Conservation (phyloP, 1,140 invertebrate genomes). For the Rhizoglyphus robini region DNA sequence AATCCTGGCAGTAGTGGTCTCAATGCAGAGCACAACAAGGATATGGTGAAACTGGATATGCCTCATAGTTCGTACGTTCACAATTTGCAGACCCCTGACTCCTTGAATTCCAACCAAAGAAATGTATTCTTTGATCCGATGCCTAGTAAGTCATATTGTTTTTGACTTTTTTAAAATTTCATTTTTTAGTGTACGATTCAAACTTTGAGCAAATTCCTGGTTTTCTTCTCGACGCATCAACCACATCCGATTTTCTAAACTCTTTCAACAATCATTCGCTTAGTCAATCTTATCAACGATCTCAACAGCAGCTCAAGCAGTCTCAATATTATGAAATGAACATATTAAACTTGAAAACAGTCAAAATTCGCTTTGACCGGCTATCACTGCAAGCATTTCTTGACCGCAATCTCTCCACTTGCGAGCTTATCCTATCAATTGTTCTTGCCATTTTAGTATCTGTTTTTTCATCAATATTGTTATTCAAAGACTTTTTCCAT, state of each 20-base stretch:
- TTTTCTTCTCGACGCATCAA: constrained; percentile 6
- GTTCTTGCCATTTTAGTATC: constrained; percentile 71
- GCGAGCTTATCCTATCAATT: constrained; percentile 70
- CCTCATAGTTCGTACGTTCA: too few species aligned
- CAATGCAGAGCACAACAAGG: background rate
- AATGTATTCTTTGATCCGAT: constrained; percentile 4
- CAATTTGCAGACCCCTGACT: background rate
- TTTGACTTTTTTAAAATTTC: too few species aligned
- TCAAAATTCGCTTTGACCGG: constrained; percentile 68
- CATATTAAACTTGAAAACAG: constrained; percentile 42
- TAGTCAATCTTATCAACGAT: constrained; percentile 5
- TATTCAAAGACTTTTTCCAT: constrained; percentile 70
- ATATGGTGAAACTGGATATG: background rate
- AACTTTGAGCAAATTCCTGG: background rate
- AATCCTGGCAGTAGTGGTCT: too few species aligned
- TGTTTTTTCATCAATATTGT: constrained; percentile 62
- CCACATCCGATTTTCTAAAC: constrained; percentile 3
- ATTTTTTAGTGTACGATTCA: constrained; percentile 10
- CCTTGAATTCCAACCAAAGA: background rate
- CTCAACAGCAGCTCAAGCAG: constrained; percentile 39
- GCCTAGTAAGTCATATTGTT: constrained; percentile 12
- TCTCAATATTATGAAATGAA: constrained; percentile 71
- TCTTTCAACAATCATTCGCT: constrained; percentile 10
- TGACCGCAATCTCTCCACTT: constrained; percentile 71
- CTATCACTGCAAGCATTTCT: constrained; percentile 77